A percentile compares a stretch with the other conserved stretches of the same genome.
Conservation (phyloP, 2,113 vertebrate species). For the Rattus rattus region DNA sequence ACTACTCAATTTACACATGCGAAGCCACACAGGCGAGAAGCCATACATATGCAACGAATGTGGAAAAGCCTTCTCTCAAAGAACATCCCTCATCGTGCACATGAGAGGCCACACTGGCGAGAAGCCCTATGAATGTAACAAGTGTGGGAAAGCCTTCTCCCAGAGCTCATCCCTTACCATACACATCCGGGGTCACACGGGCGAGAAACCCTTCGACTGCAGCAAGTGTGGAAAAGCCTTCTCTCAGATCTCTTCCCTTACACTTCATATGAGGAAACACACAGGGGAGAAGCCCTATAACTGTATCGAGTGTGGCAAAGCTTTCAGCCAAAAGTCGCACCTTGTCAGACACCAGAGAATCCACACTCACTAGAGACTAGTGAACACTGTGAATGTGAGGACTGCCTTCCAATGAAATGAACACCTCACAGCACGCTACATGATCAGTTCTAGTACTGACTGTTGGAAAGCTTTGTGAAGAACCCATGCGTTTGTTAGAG, state of each 20-base stretch:
- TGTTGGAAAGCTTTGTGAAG: not conserved
- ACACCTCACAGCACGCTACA: not conserved
- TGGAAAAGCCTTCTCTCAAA: slow-evolving; percentile 81
- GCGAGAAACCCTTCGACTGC: slow-evolving; percentile 82
- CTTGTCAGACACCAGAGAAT: slow-evolving; percentile 82
- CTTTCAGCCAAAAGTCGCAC: slow-evolving; percentile 80
- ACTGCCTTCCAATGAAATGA: slow-evolving; percentile 6
- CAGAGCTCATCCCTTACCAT: slow-evolving; percentile 83
- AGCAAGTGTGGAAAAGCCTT: slow-evolving; percentile 82
- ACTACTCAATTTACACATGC: slow-evolving; percentile 78
- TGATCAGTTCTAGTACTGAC: slow-evolving; percentile 8
- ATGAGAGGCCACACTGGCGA: slow-evolving; percentile 82
- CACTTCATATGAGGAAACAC: slow-evolving; percentile 79
- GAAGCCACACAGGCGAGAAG: slow-evolving; percentile 80
- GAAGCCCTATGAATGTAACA: slow-evolving; percentile 82
- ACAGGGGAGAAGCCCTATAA: slow-evolving; percentile 81
- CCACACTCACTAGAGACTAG: slow-evolving; percentile 65
- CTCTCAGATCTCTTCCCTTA: slow-evolving; percentile 74
- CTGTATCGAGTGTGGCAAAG: slow-evolving; percentile 79
- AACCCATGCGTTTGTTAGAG: not conserved
- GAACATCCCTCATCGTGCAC: slow-evolving; percentile 81
- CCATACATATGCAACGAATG: slow-evolving; percentile 81
- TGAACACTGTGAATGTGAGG: not conserved
- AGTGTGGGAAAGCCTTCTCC: slow-evolving; percentile 84
- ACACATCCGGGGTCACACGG: slow-evolving; percentile 84